Conservation (phyloP, 2,113 vertebrate genomes). For the Campylorhamphus procurvoides region DNA sequence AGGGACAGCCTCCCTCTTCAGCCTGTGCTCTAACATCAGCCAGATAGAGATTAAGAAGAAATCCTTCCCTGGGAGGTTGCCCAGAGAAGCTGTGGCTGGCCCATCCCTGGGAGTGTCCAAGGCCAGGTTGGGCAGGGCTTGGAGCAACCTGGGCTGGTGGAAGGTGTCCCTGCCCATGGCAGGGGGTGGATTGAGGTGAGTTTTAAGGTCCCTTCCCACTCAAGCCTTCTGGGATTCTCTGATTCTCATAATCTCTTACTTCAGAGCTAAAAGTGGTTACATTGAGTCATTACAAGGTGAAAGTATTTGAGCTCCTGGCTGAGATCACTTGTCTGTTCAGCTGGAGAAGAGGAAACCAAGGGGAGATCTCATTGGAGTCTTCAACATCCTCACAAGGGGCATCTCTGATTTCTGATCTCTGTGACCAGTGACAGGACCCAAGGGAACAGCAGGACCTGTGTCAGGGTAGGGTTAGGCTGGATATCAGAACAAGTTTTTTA, state of each 20-base stretch:
- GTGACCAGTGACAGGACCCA: background rate
- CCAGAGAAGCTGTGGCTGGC: background rate
- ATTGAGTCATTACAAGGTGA: background rate
- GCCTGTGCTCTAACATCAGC: background rate
- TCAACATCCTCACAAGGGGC: background rate
- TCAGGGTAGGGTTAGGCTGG: background rate
- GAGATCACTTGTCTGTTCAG: background rate
- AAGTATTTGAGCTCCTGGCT: background rate
- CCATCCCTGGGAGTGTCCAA: background rate
- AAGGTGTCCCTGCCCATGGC: background rate
- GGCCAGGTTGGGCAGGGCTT: background rate
- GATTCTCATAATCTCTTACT: background rate
- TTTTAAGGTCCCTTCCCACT: accelerated
- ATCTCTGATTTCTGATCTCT: background rate
- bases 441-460: background rate
- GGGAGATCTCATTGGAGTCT: background rate
- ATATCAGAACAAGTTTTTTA: background rate
- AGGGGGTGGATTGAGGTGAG: accelerated
- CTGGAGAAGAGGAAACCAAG: background rate
- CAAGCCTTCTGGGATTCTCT: background rate
- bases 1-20: background rate
- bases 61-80: background rate
- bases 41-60: accelerated
- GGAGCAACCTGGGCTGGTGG: background rate
- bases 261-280: background rate